Percentiles rank a stretch among this genome's conserved stretches.
phyloP scores from a whole-genome alignment of 2,797 vertebrate species.

The Alfaro cultratus region DNA sequence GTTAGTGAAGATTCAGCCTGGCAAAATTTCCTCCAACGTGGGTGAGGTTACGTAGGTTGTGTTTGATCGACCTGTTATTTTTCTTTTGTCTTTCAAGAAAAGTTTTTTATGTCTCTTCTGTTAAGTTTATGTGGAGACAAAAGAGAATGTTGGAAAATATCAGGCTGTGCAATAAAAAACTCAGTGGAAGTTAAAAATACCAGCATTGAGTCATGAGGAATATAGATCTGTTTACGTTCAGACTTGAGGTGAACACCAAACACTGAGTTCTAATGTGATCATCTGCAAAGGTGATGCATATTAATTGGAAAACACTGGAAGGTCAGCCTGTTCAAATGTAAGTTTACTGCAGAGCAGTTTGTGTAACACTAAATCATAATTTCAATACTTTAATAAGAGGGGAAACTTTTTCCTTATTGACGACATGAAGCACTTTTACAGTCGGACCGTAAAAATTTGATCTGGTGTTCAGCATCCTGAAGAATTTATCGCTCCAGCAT shows the following conservation, averaged over 20 bases:
- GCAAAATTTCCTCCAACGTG: not conserved
- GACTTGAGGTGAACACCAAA: not conserved
- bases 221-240: not conserved
- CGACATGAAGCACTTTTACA: not conserved
- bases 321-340: not conserved
- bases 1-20: not conserved
- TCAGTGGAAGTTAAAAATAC: not conserved
- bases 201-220: not conserved
- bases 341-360: not conserved
- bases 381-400: not conserved
- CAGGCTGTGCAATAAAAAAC: not conserved
- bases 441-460: not conserved
- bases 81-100: not conserved
- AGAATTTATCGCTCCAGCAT: not conserved
- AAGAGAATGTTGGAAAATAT: not conserved
- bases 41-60: not conserved
- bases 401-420: not conserved
- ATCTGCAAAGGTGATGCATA: not conserved
- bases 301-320: not conserved
- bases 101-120: not conserved
- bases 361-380: not conserved
- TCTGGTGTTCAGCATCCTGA: too few species aligned
- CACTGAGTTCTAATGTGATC: not conserved
- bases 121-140: not conserved
- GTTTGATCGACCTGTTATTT: not conserved